phyloP scores from a whole-genome alignment of 2,888 invertebrate species.

The Hanleya hanleyi region DNA sequence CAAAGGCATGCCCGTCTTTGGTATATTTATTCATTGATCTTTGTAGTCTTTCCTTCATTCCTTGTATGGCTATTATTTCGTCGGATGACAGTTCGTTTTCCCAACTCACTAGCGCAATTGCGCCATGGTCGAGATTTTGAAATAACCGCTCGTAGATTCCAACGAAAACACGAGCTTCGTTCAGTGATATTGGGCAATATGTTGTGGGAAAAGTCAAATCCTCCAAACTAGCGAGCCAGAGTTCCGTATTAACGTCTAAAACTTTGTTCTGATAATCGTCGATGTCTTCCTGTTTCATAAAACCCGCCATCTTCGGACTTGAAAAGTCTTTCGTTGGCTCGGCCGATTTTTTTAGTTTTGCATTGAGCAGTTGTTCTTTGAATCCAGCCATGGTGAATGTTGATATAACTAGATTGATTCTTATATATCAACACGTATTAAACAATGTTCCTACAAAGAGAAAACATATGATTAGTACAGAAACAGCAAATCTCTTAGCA shows the following conservation, averaged over 20 bases:
- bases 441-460: too few relatives aligned
- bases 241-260: constrained; percentile 57
- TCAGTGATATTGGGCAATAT: constrained; percentile 45
- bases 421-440: too few relatives aligned
- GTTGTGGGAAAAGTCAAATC: constrained; percentile 55
- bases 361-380: constrained; percentile 47
- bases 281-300: constrained; percentile 47
- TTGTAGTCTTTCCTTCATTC: constrained; percentile 39
- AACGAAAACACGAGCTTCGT: constrained; percentile 52
- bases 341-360: constrained; percentile 45
- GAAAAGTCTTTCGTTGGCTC: constrained; percentile 57
- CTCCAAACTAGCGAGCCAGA: constrained; percentile 50
- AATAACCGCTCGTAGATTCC: constrained; percentile 49
- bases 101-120: constrained; percentile 28
- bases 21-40: constrained; percentile 40
- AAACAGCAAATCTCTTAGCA: too few relatives aligned
- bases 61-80: constrained; percentile 36
- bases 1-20: constrained; percentile 50
- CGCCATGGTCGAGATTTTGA: constrained; percentile 25
- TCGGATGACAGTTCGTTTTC: constrained; percentile 24
- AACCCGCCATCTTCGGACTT: constrained; percentile 55
- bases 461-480: too few relatives aligned
- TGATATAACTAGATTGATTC: not conserved
- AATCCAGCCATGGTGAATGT: constrained; percentile 16
- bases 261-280: constrained; percentile 52